Conservation (phyloP, 2,113 vertebrate genomes). For the Mormoops blainvillei region DNA sequence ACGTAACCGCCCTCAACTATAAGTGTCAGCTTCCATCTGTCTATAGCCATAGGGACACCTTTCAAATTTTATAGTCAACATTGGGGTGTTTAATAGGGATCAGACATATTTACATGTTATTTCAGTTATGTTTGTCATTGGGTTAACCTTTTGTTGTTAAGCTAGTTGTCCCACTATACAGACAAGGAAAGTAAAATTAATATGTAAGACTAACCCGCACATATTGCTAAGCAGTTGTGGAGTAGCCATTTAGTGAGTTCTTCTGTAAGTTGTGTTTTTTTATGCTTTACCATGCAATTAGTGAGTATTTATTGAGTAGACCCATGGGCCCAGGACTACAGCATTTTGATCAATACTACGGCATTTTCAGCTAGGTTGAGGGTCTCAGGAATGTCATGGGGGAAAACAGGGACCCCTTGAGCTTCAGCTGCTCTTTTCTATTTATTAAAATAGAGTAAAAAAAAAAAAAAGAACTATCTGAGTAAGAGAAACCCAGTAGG, state of each 20-base stretch:
- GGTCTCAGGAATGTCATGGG: neutral
- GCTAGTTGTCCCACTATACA: neutral
- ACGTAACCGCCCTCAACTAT: neutral
- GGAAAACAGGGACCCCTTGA: neutral
- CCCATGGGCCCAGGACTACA: neutral
- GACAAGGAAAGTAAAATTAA: neutral
- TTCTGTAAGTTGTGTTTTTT: neutral
- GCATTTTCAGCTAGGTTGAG: neutral
- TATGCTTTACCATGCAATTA: neutral
- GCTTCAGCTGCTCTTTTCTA: neutral
- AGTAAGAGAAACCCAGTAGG: neutral
- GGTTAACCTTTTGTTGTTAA: neutral
- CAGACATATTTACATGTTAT: neutral
- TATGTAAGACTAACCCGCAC: neutral
- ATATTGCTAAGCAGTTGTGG: neutral
- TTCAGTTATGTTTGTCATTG: neutral
- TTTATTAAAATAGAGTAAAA: neutral
- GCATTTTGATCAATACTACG: neutral
- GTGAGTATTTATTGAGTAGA: neutral
- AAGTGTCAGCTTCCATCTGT: neutral
- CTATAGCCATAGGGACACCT: neutral
- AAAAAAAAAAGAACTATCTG: neutral
- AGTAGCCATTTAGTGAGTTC: neutral
- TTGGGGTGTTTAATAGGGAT: neutral
- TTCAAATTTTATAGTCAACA: neutral